phyloP scores from a whole-genome alignment of 1,140 invertebrate species.

The Drosophila pachea region DNA sequence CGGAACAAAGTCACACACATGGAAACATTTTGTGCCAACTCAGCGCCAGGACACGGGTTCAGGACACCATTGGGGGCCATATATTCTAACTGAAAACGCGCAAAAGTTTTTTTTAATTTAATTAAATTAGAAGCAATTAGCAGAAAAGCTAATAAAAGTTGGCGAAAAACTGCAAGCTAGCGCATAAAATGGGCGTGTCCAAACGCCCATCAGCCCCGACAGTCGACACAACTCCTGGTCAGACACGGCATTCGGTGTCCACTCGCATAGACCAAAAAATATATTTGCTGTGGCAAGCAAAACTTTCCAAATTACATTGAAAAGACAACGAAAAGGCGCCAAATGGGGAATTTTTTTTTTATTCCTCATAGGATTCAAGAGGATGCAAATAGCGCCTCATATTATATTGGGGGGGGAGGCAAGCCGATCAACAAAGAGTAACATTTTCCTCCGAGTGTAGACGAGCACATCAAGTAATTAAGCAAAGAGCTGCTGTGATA shows the following conservation, averaged over 20 bases:
- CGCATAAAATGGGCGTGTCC: slow-evolving; percentile 32
- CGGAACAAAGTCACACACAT: slow-evolving; percentile 37
- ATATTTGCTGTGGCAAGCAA: slow-evolving; percentile 33
- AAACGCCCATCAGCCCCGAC: slow-evolving; percentile 3
- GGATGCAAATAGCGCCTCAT: too few relatives aligned
- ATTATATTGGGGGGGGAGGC: too few relatives aligned
- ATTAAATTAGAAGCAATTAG: slow-evolving; percentile 78
- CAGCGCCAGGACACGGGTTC: slow-evolving; percentile 30
- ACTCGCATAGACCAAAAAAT: slow-evolving; percentile 23
- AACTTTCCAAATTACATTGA: slow-evolving; percentile 40
- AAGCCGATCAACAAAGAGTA: background rate
- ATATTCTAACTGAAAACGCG: slow-evolving; percentile 69
- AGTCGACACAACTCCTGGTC: slow-evolving; percentile 16
- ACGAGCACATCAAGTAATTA: slow-evolving; percentile 60
- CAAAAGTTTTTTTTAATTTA: slow-evolving; percentile 69
- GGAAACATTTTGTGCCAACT: slow-evolving; percentile 41
- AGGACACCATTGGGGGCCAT: slow-evolving; percentile 53
- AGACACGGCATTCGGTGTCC: slow-evolving; percentile 8
- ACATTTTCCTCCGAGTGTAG: slow-evolving; percentile 26
- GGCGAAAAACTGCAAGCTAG: slow-evolving; percentile 56
- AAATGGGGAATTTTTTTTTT: slow-evolving; percentile 11
- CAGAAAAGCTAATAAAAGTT: slow-evolving; percentile 75
- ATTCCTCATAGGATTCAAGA: background rate
- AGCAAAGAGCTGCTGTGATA: slow-evolving; percentile 63
- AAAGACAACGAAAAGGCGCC: slow-evolving; percentile 1